Base-by-base conservation (phyloP, 2,888 invertebrate species). In the Agrilus cyanescens region DNA sequence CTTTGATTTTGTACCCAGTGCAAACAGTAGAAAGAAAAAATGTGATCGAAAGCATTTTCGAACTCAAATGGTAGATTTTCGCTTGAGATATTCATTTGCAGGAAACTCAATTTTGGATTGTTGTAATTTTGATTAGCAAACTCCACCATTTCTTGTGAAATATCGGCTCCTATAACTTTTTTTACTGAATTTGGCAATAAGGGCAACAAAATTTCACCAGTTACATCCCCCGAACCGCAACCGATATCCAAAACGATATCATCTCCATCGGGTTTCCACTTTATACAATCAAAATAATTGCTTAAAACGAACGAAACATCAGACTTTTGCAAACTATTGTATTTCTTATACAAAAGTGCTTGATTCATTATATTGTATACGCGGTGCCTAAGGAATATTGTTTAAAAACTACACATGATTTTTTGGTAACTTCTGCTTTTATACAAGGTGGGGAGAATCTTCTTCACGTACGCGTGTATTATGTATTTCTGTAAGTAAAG, bases 1-100 rank as follows among this genome's bases (percentile, higher is more conserved):
- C 75, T 72, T 61, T 82, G 80, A 57, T 85, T 74, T 51, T 75
- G 74, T 29, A 86, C 76, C 87, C 87, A 87, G 56, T 87, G 85
- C 4, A 88, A 67, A 47, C 84, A 78, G 59, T 85, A 85, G 59
- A 86, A 85, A 0, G 86, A 86, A 40, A 84, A 76, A 1, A 76
- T 73, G 56, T 85, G 82, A 56, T 80, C 73, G 55, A 82, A 86
- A 20, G 63, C 57, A 40, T 65, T 70, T 12, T 63, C 55, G 36
- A 74, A 54, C 15, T 73, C 64, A 1, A 61, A 58, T 0, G 75
- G 73, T 38, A 79, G 48, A 16, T 68, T 59, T 0, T 68, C 61
- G 1, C 72, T 63, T 36, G 66, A 63, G 33, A 86, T 78, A 54
- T 86, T 80, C 44, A 79, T 57, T 18, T 70, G 50, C 25, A 69